These are phyloP conservation scores for Craseonycteris thonglongyai DNA, from an alignment of 2,113 vertebrate genomes.

Conservation along the genomic window DNA sequence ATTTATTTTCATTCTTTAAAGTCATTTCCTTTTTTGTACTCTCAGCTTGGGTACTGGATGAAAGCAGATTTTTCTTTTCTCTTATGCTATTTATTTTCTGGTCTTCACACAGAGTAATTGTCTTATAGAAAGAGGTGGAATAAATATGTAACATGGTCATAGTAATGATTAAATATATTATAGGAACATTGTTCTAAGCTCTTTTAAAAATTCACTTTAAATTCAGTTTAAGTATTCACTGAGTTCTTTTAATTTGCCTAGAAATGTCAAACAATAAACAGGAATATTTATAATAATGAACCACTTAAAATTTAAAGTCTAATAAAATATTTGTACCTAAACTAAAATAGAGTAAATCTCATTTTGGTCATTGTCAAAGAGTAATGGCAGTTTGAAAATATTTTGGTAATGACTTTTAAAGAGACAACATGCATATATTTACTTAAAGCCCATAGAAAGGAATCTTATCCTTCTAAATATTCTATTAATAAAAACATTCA, in stretches of 20 bases:
- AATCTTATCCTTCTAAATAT: background rate
- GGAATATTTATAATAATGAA: background rate
- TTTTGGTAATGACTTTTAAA: background rate
- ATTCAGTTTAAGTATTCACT: background rate
- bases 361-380: background rate
- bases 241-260: background rate
- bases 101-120: background rate
- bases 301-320: background rate
- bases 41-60: background rate
- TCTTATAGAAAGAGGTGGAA: background rate
- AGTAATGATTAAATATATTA: background rate
- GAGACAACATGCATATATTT: background rate
- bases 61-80: background rate
- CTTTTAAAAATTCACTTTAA: background rate
- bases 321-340: background rate
- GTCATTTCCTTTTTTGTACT: background rate
- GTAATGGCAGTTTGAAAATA: background rate
- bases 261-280: background rate
- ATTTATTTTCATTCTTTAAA: constrained; percentile 51
- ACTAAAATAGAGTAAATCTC: background rate
- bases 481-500: constrained; percentile 24
- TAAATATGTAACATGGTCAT: background rate
- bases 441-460: constrained; percentile 25
- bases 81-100: background rate
- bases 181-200: background rate